phyloP scores from a whole-genome alignment of 2,797 vertebrate genomes.

The Mallotus villosus region DNA sequence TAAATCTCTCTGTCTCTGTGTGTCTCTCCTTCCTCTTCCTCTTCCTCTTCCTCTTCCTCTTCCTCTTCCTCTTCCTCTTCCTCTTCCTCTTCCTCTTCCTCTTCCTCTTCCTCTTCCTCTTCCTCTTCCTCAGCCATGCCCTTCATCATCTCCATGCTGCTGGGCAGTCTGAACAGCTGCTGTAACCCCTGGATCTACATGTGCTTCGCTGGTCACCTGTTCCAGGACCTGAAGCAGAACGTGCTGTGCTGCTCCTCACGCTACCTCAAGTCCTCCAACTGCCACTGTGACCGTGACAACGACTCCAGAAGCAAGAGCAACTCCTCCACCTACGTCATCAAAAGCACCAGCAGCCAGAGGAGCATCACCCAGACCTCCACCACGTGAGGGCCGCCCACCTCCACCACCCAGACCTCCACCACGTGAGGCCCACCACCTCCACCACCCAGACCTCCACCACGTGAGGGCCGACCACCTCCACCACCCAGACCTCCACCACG shows the following conservation, averaged over 20 bases:
- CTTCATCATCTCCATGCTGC: slow-evolving; percentile 92
- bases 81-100: not conserved
- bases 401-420: not conserved
- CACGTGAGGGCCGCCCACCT: slow-evolving; percentile 58
- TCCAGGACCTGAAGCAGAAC: slow-evolving; percentile 88
- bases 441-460: not conserved
- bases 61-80: slow-evolving; percentile 9
- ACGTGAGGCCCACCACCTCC: slow-evolving; percentile 58
- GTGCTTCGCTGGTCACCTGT: slow-evolving; percentile 94
- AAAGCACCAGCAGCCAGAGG: slow-evolving; percentile 86
- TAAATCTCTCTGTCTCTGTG: no score
- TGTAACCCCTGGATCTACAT: slow-evolving; percentile 99
- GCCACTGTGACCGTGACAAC: slow-evolving; percentile 79
- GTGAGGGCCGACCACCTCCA: not conserved
- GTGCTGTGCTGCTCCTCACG: slow-evolving; percentile 85
- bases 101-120: not conserved
- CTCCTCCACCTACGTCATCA: slow-evolving; percentile 88
- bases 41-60: not conserved
- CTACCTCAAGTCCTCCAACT: slow-evolving; percentile 78
- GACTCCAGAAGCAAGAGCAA: slow-evolving; percentile 88
- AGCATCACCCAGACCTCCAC: slow-evolving; percentile 79
- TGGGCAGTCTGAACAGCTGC: slow-evolving; percentile 98
- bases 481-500: slow-evolving; percentile 74
- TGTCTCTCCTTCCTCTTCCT: not conserved
- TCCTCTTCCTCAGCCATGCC: slow-evolving; percentile 72